These are phyloP conservation scores for Podocnemis expansa DNA, from an alignment of 2,113 vertebrate genomes.

Conservation along the genomic window DNA sequence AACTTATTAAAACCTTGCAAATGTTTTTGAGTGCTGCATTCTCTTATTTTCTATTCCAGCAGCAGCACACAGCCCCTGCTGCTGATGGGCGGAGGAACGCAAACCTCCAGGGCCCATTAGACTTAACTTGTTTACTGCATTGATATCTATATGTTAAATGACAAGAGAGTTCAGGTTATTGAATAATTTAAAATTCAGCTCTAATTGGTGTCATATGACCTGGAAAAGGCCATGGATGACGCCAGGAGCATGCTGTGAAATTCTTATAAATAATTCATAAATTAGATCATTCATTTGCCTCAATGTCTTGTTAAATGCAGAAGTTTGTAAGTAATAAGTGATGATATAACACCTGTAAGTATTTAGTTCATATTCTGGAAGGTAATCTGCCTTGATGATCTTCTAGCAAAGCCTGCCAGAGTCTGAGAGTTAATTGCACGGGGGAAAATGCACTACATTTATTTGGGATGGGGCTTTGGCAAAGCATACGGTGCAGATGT, in stretches of 20 bases:
- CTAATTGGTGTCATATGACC: slow-evolving; percentile 88
- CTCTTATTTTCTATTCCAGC: slow-evolving; percentile 74
- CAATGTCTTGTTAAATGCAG: slow-evolving; percentile 81
- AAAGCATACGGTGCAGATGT: slow-evolving; percentile 77
- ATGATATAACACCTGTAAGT: slow-evolving; percentile 86
- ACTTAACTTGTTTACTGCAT: slow-evolving; percentile 87
- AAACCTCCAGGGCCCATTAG: slow-evolving; percentile 85
- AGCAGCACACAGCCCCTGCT: slow-evolving; percentile 67
- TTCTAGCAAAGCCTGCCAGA: slow-evolving; percentile 80
- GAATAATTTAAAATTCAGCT: slow-evolving; percentile 88
- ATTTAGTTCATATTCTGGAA: slow-evolving; percentile 84
- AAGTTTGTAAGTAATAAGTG: slow-evolving; percentile 84
- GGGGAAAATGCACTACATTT: slow-evolving; percentile 79
- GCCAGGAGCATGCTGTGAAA: slow-evolving; percentile 83
- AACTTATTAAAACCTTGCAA: slow-evolving; percentile 80
- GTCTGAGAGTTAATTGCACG: slow-evolving; percentile 80
- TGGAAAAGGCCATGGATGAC: slow-evolving; percentile 84
- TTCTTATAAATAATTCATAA: slow-evolving; percentile 86
- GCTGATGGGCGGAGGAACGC: slow-evolving; percentile 64
- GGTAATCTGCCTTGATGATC: slow-evolving; percentile 86
- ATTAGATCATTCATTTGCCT: slow-evolving; percentile 83
- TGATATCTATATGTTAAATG: slow-evolving; percentile 89
- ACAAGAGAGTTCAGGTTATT: slow-evolving; percentile 87
- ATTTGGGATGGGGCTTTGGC: slow-evolving; percentile 81
- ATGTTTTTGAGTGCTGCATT: slow-evolving; percentile 75